These are phyloP conservation scores for Meteorus cinctellus DNA, from an alignment of 2,888 invertebrate genomes.

Conservation along the genomic window DNA sequence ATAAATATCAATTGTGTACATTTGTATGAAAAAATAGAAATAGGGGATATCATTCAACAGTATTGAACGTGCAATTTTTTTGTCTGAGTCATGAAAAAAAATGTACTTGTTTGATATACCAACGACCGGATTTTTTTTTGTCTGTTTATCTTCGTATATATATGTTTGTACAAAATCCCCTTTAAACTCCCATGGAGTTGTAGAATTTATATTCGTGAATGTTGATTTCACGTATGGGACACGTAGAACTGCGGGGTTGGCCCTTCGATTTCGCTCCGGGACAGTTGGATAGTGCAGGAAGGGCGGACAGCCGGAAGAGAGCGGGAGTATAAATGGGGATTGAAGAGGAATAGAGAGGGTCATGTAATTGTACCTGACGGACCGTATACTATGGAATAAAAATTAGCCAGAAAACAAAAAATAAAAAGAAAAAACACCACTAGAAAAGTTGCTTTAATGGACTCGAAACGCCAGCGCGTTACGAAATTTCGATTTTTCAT, in stretches of 20 bases:
- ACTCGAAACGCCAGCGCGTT: constrained; percentile 33
- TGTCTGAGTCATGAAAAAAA: not conserved
- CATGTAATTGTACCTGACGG: constrained; percentile 58
- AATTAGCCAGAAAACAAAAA: not conserved
- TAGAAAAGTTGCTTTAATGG: not conserved
- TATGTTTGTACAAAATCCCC: not conserved
- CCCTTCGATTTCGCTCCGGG: constrained; percentile 49
- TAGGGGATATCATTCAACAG: not conserved
- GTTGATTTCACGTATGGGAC: constrained; percentile 56
- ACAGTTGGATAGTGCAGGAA: constrained; percentile 1
- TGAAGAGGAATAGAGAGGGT: constrained; percentile 14
- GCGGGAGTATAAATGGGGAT: constrained; percentile 15
- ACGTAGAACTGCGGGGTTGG: constrained; percentile 16
- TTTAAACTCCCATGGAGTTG: constrained; percentile 38
- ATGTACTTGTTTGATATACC: not conserved
- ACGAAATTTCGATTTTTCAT: constrained; percentile 56
- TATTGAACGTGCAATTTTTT: not conserved
- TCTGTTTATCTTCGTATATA: not conserved
- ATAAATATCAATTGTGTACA: not conserved
- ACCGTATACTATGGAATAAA: constrained; percentile 18
- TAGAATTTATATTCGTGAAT: constrained; percentile 59
- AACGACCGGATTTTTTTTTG: not conserved
- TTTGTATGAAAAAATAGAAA: not conserved
- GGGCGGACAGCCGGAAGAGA: not conserved
- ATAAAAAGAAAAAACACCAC: not conserved